Conservation (phyloP, 2,888 invertebrate species). For the Drosophila helvetica region DNA sequence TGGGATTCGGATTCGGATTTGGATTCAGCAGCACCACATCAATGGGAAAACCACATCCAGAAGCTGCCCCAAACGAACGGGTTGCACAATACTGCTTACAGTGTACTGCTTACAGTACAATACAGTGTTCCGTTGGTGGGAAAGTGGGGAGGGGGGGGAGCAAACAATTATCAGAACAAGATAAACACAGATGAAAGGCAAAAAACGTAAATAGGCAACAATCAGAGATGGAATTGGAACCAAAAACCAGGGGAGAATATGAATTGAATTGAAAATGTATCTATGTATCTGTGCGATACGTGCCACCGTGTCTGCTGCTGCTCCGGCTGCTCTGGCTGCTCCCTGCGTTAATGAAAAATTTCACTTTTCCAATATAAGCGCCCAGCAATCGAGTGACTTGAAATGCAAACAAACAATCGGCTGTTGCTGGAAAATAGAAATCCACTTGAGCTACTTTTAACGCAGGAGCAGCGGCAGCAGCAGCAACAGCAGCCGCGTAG, state of each 20-base stretch:
- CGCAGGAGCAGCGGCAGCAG: constrained; percentile 34
- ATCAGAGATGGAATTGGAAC: constrained; percentile 76
- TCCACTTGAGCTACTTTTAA: constrained; percentile 79
- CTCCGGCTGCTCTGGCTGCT: constrained; percentile 33
- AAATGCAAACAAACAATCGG: constrained; percentile 46
- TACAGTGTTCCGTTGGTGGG: neutral
- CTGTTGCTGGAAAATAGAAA: constrained; percentile 50
- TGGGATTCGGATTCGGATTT: constrained; percentile 21
- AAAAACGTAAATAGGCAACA: constrained; percentile 58
- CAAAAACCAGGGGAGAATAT: constrained; percentile 54
- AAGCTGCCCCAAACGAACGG: constrained; percentile 8
- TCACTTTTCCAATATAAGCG: constrained; percentile 63
- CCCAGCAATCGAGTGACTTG: constrained; percentile 29
- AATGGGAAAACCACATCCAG: constrained; percentile 20
- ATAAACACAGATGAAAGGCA: constrained; percentile 71
- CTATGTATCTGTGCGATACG: constrained; percentile 45
- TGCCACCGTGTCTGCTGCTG: constrained; percentile 66
- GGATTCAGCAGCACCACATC: constrained; percentile 22
- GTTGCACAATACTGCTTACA: constrained; percentile 47
- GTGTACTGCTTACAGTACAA: no score
- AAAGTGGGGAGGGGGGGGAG: neutral
- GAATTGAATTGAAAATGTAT: constrained; percentile 23
- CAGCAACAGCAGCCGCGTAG: constrained; percentile 7
- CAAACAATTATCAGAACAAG: constrained; percentile 44
- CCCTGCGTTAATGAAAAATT: constrained; percentile 75